Conservation (phyloP, 2,888 invertebrate genomes). For the Morpho helenor region DNA sequence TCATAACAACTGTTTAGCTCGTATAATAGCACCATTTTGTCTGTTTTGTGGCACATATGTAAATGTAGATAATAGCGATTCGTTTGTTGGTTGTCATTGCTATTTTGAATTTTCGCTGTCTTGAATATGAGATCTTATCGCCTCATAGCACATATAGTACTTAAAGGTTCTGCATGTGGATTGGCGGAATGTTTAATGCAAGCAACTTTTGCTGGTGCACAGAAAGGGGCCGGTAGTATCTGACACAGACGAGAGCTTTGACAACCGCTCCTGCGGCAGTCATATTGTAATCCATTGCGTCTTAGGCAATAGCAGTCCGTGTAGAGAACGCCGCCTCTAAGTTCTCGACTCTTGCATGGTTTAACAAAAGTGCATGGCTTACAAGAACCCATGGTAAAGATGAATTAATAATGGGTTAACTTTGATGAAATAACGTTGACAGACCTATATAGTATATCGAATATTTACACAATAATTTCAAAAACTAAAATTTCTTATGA, state of each 20-base stretch:
- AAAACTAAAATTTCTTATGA: not conserved
- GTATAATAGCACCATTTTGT: not conserved
- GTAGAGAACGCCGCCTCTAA: slow-evolving; percentile 70
- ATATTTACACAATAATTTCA: not conserved
- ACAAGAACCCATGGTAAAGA: slow-evolving; percentile 12
- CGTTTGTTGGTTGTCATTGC: no score
- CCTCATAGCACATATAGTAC: slow-evolving; percentile 46
- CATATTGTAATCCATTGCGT: slow-evolving; percentile 78
- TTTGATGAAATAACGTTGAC: no score
- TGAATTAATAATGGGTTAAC: not conserved
- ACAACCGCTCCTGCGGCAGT: slow-evolving; percentile 73
- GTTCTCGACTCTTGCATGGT: slow-evolving; percentile 61
- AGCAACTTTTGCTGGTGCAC: slow-evolving; percentile 53
- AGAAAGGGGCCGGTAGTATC: slow-evolving; percentile 50
- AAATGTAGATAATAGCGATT: no score
- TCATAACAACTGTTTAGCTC: not conserved
- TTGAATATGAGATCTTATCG: not conserved
- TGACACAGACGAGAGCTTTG: slow-evolving; percentile 58
- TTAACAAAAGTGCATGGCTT: slow-evolving; percentile 26
- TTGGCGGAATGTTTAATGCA: slow-evolving; percentile 52
- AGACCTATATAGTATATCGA: no score
- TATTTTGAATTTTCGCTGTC: no score
- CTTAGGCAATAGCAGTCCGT: slow-evolving; percentile 77
- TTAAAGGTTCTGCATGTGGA: slow-evolving; percentile 59
- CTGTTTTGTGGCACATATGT: no score